These are phyloP conservation scores for Pilophorus perplexus DNA, from an alignment of 2,888 invertebrate genomes.

Conservation along the genomic window DNA sequence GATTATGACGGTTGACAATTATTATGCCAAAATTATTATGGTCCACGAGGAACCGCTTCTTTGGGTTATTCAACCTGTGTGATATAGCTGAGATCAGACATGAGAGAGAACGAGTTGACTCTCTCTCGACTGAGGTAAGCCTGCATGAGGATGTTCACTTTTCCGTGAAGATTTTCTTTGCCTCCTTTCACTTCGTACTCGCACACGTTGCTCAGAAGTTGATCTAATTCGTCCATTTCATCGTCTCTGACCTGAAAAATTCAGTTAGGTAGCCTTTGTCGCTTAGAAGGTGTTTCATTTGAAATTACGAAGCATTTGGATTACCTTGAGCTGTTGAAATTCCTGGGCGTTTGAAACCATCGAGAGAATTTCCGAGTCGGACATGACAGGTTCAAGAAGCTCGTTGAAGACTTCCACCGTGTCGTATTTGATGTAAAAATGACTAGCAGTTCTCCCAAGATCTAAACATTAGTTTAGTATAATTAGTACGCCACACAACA, in stretches of 20 bases:
- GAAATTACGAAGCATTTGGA: constrained; percentile 1
- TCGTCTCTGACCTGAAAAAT: constrained; percentile 79
- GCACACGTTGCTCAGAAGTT: constrained; percentile 67
- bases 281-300: not conserved
- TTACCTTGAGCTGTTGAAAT: constrained; percentile 89
- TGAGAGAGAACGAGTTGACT: constrained; percentile 78
- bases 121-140: constrained; percentile 79
- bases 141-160: constrained; percentile 92
- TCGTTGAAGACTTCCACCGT: constrained; percentile 93
- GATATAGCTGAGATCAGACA: constrained; percentile 85
- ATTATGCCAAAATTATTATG: no score
- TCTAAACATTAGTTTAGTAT: no score
- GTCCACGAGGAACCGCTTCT: no score
- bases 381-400: constrained; percentile 74
- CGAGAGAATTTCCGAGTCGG: constrained; percentile 78
- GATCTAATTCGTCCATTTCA: constrained; percentile 86
- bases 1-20: not conserved
- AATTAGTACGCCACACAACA: not conserved
- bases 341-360: constrained; percentile 91
- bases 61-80: constrained; percentile 80
- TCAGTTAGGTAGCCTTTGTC: not conserved
- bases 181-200: constrained; percentile 76
- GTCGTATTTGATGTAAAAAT: constrained; percentile 95
- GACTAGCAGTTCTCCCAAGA: constrained; percentile 93
- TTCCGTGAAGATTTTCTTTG: constrained; percentile 85